Percentiles rank a stretch among this genome's conserved stretches.
Evolutionary conservation across 2,888 invertebrate genomes (phyloP).

Genomic region (Mesorhabditis sp.): DNA sequence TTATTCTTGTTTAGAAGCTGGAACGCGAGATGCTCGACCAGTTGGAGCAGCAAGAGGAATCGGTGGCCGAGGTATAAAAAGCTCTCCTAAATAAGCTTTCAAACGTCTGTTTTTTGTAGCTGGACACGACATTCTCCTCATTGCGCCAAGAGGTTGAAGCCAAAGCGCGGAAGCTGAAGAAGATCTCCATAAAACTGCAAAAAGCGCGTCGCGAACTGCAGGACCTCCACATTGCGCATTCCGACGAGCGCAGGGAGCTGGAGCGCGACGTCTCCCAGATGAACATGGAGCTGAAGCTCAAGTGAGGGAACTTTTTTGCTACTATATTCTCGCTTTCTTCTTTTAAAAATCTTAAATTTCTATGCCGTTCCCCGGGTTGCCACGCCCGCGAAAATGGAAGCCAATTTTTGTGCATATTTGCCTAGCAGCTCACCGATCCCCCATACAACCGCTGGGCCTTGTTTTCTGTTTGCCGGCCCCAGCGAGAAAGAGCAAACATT

Average conservation of each 20-base stretch:
- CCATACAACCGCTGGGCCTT: too few species aligned
- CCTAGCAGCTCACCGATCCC: too few species aligned
- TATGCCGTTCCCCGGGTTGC: too few species aligned
- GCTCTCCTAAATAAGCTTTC: too few species aligned
- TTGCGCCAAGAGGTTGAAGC: conserved; percentile 94
- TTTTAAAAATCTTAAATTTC: not conserved
- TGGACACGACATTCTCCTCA: conserved; percentile 76
- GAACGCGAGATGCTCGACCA: conserved; percentile 89
- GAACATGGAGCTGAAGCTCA: conserved; percentile 80
- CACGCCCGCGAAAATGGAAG: too few species aligned
- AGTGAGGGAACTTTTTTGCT: conserved; percentile 63
- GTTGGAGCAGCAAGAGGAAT: conserved; percentile 88
- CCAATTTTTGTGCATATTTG: too few species aligned
- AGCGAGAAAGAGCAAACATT: too few species aligned
- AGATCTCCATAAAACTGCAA: conserved; percentile 75
- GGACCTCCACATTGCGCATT: conserved; percentile 81
- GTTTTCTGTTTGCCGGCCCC: too few species aligned
- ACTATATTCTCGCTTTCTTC: conserved; percentile 5
- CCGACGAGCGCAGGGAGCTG: conserved; percentile 82
- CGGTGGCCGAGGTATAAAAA: conserved; percentile 73
- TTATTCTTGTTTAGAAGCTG: conserved; percentile 54
- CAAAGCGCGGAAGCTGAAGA: conserved; percentile 86
- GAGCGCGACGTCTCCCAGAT: conserved; percentile 87
- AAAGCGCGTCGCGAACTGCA: conserved; percentile 71
- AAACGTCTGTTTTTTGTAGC: not conserved